Evolutionary conservation across 2,113 vertebrate species (phyloP).

Genomic region (Clarias magur): DNA sequence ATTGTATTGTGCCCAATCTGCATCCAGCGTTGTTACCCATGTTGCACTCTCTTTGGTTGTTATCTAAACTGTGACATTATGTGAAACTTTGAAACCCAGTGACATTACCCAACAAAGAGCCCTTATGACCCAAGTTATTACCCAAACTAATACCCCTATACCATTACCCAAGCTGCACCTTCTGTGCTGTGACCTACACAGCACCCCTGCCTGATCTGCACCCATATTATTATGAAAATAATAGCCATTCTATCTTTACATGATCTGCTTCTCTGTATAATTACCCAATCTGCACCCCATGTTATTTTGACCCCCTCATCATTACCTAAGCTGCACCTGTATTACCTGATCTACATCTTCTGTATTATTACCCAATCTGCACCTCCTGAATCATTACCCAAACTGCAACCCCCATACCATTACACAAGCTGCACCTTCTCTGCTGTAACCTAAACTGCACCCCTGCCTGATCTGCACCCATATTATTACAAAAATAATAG

Average conservation of each 20-base stretch:
- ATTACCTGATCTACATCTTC: background rate
- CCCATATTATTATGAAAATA: background rate
- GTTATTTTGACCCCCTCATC: background rate
- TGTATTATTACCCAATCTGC: background rate
- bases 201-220: background rate
- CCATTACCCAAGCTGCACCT: background rate
- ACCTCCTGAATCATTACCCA: background rate
- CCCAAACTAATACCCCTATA: background rate
- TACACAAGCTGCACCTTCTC: background rate
- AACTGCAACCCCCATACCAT: background rate
- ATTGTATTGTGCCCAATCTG: too few relatives aligned
- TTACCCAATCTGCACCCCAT: background rate
- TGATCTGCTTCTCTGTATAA: background rate
- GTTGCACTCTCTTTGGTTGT: too few relatives aligned
- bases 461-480: background rate
- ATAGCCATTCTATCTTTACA: background rate
- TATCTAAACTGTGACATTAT: too few relatives aligned
- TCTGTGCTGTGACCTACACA: background rate
- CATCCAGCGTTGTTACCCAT: too few relatives aligned
- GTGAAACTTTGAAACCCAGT: too few relatives aligned
- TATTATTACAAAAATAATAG: too few relatives aligned
- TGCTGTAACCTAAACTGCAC: too few relatives aligned
- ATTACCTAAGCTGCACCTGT: background rate
- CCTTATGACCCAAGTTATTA: background rate
- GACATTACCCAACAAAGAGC: background rate